Base-by-base conservation (phyloP, 2,113 vertebrate genomes). In the Microcebus tavaratra region DNA sequence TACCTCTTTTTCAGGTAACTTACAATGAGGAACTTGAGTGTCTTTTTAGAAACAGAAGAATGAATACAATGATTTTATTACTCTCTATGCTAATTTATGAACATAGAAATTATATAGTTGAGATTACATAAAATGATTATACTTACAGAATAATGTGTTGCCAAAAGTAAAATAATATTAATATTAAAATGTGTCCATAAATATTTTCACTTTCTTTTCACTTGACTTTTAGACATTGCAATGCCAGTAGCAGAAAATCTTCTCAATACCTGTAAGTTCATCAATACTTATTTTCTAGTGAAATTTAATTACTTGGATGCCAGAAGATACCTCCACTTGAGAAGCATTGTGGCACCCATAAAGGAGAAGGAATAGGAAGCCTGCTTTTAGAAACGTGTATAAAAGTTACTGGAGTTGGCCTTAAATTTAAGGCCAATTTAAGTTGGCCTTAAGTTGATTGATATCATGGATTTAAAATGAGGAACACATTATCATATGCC, bases 231-330 rank as follows among this genome's bases (percentile, higher is more conserved):
- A 99, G 98, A 88, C 86, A 39, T 98, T 80, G 91, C 93, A 53
- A 75, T 85, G 2, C 14, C 68, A 20, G 96, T 73, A 91, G 98
- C 98, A 97, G 98, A 99, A 98, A 97, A 97, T 80, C 97, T 99
- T 97, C 98, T 99, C 97, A 96, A 98, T 82, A 98, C 96, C 63
- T 98, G 98, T 99, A 98, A 99, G 98, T 98, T 63, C 48, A 81
- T 63, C 65, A 84, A 83, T 17, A 78, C 6, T 75, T 95, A 50
- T 83, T 94, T 87, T 89, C 75, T 65, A 86, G 8, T 68, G 36
- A 93, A 82, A 84, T 14, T 59, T 80, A 48, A 67, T 91, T 93
- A 23, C 45, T 82, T 42, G 20, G 45, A 73, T 93, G 29, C n/a
- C 23, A 63, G 90, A 93, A 88, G 67, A 91, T 48, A 67, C 39